Percentiles rank a stretch among this genome's conserved stretches.
These are phyloP conservation scores for Phrixothrix hirtus DNA, from an alignment of 2,888 invertebrate species.

Conservation along the genomic window DNA sequence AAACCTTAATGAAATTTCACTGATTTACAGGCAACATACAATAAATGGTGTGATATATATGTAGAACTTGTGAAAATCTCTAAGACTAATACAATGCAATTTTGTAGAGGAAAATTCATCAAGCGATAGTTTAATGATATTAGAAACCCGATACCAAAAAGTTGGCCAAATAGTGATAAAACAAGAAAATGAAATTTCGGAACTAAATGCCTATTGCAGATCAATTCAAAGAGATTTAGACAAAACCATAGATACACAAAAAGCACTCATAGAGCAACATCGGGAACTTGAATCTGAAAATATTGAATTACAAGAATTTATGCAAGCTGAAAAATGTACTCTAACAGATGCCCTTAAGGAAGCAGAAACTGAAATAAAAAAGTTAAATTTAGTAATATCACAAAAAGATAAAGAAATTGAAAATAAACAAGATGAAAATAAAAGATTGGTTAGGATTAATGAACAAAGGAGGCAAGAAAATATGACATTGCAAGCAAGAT, in stretches of 20 bases:
- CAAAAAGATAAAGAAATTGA: slow-evolving; percentile 63
- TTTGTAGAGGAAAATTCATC: slow-evolving; percentile 43
- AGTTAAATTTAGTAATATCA: slow-evolving; percentile 45
- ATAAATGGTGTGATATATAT: too few relatives aligned
- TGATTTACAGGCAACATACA: too few relatives aligned
- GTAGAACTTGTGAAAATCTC: too few relatives aligned
- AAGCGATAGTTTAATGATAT: slow-evolving; percentile 71
- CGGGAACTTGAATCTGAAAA: slow-evolving; percentile 79
- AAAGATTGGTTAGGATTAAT: slow-evolving; percentile 76
- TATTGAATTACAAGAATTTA: slow-evolving; percentile 82
- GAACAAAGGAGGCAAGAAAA: slow-evolving; percentile 79
- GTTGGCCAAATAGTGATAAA: slow-evolving; percentile 74
- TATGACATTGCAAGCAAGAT: slow-evolving; percentile 66
- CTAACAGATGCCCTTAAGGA: slow-evolving; percentile 79
- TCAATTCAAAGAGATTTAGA: slow-evolving; percentile 73
- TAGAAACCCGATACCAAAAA: slow-evolving; percentile 75
- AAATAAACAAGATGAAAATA: slow-evolving; percentile 74
- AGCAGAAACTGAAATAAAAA: slow-evolving; percentile 67
- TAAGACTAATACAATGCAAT: neutral
- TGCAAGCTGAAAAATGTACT: slow-evolving; percentile 82
- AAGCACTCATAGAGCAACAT: slow-evolving; percentile 71
- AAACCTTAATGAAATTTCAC: too few relatives aligned
- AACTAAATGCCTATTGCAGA: slow-evolving; percentile 70
- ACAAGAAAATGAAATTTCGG: slow-evolving; percentile 76
- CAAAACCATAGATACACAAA: slow-evolving; percentile 68